Base-by-base conservation (phyloP, 2,113 vertebrate species). In the Amazona vittata region DNA sequence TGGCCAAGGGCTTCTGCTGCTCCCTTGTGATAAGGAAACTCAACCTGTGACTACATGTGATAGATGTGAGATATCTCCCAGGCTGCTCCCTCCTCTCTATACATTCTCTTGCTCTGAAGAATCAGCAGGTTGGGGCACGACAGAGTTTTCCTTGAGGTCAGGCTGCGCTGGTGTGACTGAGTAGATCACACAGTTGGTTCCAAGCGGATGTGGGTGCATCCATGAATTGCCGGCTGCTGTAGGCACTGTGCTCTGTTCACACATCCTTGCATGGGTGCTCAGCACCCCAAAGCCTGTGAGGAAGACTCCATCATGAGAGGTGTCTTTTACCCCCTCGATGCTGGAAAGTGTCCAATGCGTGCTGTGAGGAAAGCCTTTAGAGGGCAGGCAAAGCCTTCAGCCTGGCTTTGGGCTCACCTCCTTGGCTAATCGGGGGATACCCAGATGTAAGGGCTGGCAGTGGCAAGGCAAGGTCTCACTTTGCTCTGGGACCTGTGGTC, bases 11-110 rank as follows among this genome's bases (percentile, higher is more conserved):
- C 33, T 59, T 33, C 35, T 46, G 35, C 35, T 43, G 35, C 52
- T 93, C 25, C 20, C 57, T 7, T 59, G 57, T 22, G 21, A 35
- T 24, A 59, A 15, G 57, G 33, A 59, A 35, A 24, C 55, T 57
- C 33, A 35, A 15, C 57, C 24, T 35, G 41, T 44, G 10, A 1
- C 25, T 12, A 0, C 3, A 1, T 0, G n/a, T 0, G 3, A 2
- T 10, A 62, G 69, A 49, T 55, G 53, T 44, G 65, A 64, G 44
- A 12, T 7, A 5, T 37, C 44, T 65, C 35, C 19, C 22, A 2
- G 24, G 17, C 46, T 82, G 75, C 75, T 43, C 21, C 21, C 31
- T 37, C 49, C 41, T 69, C 44, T 62, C 35, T 62, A 0, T 21
- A 7, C 0, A 2, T 33, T n/a, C 25, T n/a, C 19, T 39, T 25